These are phyloP conservation scores for Lasioglossum vierecki DNA, from an alignment of 2,888 invertebrate genomes.

Conservation along the genomic window DNA sequence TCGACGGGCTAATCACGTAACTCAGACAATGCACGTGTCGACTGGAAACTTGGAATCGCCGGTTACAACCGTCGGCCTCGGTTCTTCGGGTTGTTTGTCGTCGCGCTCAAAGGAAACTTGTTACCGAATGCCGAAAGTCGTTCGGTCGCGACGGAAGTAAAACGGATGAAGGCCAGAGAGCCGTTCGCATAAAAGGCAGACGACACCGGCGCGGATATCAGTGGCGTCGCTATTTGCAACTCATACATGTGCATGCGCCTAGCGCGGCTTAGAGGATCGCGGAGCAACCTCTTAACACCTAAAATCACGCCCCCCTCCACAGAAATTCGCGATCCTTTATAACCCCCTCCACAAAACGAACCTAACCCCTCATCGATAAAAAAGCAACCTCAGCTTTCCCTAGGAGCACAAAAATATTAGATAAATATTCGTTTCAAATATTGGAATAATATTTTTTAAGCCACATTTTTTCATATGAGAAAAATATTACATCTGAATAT, in stretches of 20 bases:
- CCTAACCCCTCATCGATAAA: too few relatives aligned
- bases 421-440: too few relatives aligned
- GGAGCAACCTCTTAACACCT: neutral
- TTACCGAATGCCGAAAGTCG: neutral
- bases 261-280: neutral
- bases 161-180: neutral
- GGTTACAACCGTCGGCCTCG: neutral
- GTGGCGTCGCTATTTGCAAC: neutral
- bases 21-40: conserved; percentile 3
- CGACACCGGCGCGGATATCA: neutral
- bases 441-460: too few relatives aligned
- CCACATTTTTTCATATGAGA: too few relatives aligned
- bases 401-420: too few relatives aligned
- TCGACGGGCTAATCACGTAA: neutral
- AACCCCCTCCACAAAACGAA: too few relatives aligned
- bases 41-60: conserved; percentile 5
- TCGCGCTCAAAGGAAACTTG: neutral
- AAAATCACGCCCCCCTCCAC: neutral
- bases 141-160: conserved; percentile 5
- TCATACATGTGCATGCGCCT: neutral
- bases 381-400: too few relatives aligned
- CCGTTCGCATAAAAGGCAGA: neutral
- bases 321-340: neutral
- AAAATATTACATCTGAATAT: too few relatives aligned
- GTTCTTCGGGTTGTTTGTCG: neutral